These are phyloP conservation scores for Charadrius vociferus DNA, from an alignment of 2,113 vertebrate species.

Conservation along the genomic window DNA sequence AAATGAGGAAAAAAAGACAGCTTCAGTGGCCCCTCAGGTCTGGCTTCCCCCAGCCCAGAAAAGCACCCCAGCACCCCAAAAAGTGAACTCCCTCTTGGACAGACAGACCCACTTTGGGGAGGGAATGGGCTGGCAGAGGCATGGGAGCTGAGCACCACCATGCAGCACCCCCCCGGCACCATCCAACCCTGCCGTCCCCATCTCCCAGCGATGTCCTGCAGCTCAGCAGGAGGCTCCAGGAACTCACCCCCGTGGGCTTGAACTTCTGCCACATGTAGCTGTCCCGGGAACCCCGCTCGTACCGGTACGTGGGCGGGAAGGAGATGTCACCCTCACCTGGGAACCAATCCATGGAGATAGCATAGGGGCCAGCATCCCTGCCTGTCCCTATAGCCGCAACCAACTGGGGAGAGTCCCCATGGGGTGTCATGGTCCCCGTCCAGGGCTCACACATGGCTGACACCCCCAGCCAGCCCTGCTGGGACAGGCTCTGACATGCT, in stretches of 20 bases:
- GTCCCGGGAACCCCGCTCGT: constrained; percentile 85
- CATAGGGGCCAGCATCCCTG: rapidly evolving
- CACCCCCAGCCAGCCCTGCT: neutral
- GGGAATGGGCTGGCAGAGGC: neutral
- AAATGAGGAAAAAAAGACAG: neutral
- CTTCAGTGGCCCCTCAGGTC: rapidly evolving
- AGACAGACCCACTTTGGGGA: rapidly evolving
- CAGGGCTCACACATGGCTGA: neutral
- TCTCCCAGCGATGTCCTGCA: rapidly evolving
- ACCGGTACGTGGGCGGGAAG: constrained; percentile 90
- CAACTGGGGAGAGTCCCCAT: rapidly evolving
- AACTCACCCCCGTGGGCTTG: constrained; percentile 87
- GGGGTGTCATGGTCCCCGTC: neutral
- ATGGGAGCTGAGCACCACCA: neutral
- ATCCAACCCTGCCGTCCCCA: rapidly evolving
- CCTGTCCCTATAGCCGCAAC: neutral
- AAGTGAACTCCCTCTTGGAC: neutral
- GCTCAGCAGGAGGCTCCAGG: rapidly evolving
- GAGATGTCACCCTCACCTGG: constrained; percentile 87
- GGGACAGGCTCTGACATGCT: neutral
- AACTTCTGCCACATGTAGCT: constrained; percentile 89
- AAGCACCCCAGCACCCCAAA: neutral
- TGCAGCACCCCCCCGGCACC: neutral
- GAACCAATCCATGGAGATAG: neutral
- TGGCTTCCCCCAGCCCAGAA: neutral